phyloP scores from a whole-genome alignment of 2,113 vertebrate species.

The Vombatus ursinus region DNA sequence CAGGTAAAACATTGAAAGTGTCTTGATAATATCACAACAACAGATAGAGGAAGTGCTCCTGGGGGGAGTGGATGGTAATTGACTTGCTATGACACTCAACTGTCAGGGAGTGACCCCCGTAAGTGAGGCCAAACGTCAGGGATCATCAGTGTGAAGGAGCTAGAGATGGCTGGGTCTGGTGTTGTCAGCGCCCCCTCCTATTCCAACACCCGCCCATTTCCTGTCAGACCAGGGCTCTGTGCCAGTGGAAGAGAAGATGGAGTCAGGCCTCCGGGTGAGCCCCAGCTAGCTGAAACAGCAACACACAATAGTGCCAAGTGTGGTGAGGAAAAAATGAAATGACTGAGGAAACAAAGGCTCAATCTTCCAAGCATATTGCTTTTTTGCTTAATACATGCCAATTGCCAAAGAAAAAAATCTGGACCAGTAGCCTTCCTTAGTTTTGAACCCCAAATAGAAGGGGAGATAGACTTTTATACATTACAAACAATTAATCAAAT shows the following conservation, averaged over 20 bases:
- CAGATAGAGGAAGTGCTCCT: background rate
- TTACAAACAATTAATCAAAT: background rate
- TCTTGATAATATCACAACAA: background rate
- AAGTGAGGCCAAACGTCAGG: constrained; percentile 29
- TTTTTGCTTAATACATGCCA: background rate
- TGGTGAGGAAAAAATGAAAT: background rate
- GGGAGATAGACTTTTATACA: background rate
- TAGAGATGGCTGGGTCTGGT: background rate
- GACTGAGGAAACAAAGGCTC: background rate
- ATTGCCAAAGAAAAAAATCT: background rate
- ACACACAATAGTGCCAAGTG: background rate
- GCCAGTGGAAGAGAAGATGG: background rate
- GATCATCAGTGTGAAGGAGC: constrained; percentile 16
- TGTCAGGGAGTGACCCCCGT: background rate
- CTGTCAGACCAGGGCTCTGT: background rate
- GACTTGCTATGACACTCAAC: fast-evolving
- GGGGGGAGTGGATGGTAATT: background rate
- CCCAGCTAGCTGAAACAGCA: background rate
- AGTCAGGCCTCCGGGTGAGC: background rate
- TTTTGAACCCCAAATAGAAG: background rate
- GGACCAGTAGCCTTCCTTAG: background rate
- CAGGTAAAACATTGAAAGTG: constrained; percentile 17
- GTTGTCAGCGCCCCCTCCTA: background rate
- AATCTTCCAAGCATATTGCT: background rate
- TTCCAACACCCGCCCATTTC: background rate